Conservation (phyloP, 2,113 vertebrate species). For the Ahaetulla prasina region DNA sequence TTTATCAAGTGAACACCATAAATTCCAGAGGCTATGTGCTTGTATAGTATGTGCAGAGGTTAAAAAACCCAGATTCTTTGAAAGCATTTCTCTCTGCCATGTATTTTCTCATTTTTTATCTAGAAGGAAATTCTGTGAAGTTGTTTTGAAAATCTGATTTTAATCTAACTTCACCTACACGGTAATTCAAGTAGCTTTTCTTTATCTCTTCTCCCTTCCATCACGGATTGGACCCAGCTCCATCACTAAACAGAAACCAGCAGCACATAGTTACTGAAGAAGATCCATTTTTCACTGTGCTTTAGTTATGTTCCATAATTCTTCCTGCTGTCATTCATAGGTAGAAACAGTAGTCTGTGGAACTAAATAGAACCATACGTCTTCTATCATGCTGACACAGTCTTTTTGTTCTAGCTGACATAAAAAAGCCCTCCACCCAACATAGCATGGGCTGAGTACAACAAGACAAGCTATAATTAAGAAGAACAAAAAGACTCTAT, state of each 20-base stretch:
- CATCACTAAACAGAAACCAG: not conserved
- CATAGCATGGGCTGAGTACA: slow-evolving; percentile 15
- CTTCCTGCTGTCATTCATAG: slow-evolving; percentile 39
- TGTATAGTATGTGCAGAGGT: slow-evolving; percentile 18
- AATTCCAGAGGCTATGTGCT: slow-evolving; percentile 17
- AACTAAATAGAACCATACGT: slow-evolving; percentile 19
- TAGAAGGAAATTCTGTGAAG: not conserved
- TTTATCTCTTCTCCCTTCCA: not conserved
- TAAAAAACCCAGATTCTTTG: slow-evolving; percentile 10
- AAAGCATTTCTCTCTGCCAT: not conserved
- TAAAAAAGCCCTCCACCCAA: not conserved
- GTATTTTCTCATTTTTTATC: not conserved
- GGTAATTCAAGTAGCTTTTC: not conserved
- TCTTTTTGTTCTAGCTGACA: slow-evolving; percentile 7
- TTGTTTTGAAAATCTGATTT: not conserved
- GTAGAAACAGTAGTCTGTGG: slow-evolving; percentile 14
- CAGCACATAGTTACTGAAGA: not conserved
- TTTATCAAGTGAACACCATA: not conserved
- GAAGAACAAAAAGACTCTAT: slow-evolving; percentile 43
- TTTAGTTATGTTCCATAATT: not conserved
- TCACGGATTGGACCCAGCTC: not conserved
- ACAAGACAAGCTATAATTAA: slow-evolving; percentile 46
- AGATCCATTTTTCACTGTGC: not conserved
- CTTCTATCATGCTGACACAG: not conserved
- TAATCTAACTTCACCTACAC: not conserved